phyloP scores from a whole-genome alignment of 1,140 invertebrate genomes.

The Formica exsecta region DNA sequence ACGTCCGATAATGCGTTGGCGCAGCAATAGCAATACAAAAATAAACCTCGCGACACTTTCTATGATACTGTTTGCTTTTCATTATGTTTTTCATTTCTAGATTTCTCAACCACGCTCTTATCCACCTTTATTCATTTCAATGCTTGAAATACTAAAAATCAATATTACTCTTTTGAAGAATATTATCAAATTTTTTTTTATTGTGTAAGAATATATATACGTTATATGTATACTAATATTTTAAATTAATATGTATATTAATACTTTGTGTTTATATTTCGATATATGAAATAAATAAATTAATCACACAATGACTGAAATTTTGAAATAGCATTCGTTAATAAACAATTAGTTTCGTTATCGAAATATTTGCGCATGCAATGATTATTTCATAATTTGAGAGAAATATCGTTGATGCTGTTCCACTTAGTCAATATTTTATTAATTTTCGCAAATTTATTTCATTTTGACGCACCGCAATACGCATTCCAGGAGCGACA shows the following conservation, averaged over 20 bases:
- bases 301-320: conserved; percentile 3
- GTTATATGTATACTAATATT: neutral
- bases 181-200: too few species aligned
- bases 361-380: conserved; percentile 17
- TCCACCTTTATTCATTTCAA: conserved; percentile 6
- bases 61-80: conserved; percentile 38
- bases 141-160: neutral
- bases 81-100: conserved; percentile 11
- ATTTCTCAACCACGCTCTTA: neutral
- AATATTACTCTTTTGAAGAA: too few species aligned
- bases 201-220: too few species aligned
- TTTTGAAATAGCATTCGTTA: conserved; percentile 44
- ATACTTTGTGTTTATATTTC: neutral
- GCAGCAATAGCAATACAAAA: conserved; percentile 32
- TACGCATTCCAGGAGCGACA: neutral
- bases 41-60: conserved; percentile 16
- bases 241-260: neutral
- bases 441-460: conserved; percentile 31
- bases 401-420: neutral
- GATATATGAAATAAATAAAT: conserved; percentile 6
- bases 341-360: conserved; percentile 45
- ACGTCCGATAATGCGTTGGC: conserved; percentile 41
- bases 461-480: neutral
- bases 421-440: neutral
- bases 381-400: conserved; percentile 22